Conservation (phyloP, 2,797 vertebrate species). For the Gorsachius magnificus region DNA sequence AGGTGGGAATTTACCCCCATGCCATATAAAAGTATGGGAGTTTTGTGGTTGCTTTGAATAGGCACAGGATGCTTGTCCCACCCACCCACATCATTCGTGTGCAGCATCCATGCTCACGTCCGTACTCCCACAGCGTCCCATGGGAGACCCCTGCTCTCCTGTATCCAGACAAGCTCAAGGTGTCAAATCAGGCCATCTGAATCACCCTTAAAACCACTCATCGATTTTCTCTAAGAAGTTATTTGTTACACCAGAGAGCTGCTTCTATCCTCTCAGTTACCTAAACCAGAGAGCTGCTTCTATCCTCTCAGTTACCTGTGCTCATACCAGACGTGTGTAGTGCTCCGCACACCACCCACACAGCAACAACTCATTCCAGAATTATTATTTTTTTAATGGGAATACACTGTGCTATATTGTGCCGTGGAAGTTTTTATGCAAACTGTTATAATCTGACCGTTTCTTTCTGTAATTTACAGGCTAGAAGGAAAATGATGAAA, state of each 20-base stretch:
- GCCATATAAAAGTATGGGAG: neutral
- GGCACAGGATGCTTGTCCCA: neutral
- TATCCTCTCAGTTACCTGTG: neutral
- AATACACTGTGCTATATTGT: neutral
- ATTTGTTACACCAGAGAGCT: neutral
- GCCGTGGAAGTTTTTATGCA: neutral
- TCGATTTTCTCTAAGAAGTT: neutral
- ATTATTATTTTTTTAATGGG: neutral
- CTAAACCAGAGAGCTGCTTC: neutral
- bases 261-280: neutral
- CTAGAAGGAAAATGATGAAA: slow-evolving; percentile 60
- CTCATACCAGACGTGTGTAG: fast-evolving
- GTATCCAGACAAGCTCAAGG: neutral
- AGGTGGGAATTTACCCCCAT: neutral
- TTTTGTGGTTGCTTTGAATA: neutral
- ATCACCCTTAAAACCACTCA: neutral
- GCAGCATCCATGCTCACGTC: neutral
- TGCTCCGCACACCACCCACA: neutral
- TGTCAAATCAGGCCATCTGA: neutral
- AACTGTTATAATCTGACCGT: neutral
- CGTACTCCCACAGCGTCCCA: fast-evolving
- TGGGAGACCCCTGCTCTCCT: neutral
- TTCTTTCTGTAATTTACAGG: slow-evolving; percentile 47
- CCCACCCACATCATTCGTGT: neutral
- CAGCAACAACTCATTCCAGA: neutral